A percentile compares a stretch with the other conserved stretches of the same genome.
Evolutionary conservation across 2,113 vertebrate genomes (phyloP).

Genomic region (Sigmodon hispidus): DNA sequence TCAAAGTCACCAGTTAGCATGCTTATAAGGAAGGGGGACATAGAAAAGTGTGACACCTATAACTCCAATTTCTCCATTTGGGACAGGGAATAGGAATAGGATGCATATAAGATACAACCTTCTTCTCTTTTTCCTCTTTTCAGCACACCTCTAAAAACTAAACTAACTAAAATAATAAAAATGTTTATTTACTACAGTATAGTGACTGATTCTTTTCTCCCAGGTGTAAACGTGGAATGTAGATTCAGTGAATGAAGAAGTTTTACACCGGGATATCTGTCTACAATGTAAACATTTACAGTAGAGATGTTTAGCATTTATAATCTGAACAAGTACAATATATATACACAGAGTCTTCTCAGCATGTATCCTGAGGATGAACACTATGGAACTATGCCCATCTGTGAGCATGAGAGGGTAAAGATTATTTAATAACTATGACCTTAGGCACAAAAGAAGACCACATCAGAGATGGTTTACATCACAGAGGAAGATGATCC

Average conservation of each 20-base stretch:
- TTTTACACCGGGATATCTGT: background rate
- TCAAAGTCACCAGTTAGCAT: background rate
- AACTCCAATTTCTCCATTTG: background rate
- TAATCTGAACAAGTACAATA: background rate
- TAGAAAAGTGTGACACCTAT: rapidly evolving
- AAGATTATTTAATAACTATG: background rate
- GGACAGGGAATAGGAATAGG: background rate
- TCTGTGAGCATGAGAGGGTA: background rate
- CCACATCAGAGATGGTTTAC: background rate
- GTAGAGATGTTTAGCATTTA: background rate
- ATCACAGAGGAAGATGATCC: background rate
- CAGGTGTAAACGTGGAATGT: background rate
- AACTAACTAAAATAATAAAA: background rate
- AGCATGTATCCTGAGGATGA: background rate
- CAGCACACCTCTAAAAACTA: background rate
- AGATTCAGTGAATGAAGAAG: background rate
- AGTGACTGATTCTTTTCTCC: background rate
- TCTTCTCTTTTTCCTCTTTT: background rate
- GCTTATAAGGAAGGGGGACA: background rate
- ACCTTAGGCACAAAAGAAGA: background rate
- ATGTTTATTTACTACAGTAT: background rate
- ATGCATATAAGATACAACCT: background rate
- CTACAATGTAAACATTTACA: background rate
- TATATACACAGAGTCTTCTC: background rate
- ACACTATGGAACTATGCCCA: background rate